A percentile compares a stretch with the other conserved stretches of the same genome.
Conservation (phyloP, 2,797 vertebrate genomes). For the Octomys mimax region DNA sequence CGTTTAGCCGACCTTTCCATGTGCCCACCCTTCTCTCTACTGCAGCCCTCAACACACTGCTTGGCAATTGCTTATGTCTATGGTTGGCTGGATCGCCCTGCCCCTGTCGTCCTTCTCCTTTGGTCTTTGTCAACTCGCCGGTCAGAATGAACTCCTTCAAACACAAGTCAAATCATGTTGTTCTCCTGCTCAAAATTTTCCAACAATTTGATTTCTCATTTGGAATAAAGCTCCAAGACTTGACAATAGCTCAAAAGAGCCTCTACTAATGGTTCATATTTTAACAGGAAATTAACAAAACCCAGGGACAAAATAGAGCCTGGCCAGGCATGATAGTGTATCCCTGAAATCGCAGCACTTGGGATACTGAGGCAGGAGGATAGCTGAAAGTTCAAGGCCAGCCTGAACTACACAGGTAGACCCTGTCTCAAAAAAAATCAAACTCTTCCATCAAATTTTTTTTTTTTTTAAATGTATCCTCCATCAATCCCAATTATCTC, state of each 20-base stretch:
- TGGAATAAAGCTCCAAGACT: not conserved
- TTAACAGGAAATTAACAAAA: not conserved
- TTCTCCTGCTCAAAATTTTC: not conserved
- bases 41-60: not conserved
- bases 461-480: no score
- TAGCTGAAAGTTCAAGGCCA: not conserved
- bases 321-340: not conserved
- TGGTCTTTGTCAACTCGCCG: not conserved
- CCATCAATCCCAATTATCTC: not conserved
- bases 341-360: not conserved
- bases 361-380: not conserved
- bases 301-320: not conserved
- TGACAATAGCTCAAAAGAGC: not conserved
- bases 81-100: not conserved
- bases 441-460: not conserved
- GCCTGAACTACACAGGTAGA: not conserved
- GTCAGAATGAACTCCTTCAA: not conserved
- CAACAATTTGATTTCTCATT: not conserved
- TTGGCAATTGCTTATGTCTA: not conserved
- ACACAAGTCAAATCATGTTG: not conserved
- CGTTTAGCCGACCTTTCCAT: no score
- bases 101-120: not conserved
- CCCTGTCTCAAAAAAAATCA: not conserved
- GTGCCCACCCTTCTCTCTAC: not conserved
- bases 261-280: not conserved